Base-by-base conservation (phyloP, 2,888 invertebrate species). In the Spisula subtruncata region DNA sequence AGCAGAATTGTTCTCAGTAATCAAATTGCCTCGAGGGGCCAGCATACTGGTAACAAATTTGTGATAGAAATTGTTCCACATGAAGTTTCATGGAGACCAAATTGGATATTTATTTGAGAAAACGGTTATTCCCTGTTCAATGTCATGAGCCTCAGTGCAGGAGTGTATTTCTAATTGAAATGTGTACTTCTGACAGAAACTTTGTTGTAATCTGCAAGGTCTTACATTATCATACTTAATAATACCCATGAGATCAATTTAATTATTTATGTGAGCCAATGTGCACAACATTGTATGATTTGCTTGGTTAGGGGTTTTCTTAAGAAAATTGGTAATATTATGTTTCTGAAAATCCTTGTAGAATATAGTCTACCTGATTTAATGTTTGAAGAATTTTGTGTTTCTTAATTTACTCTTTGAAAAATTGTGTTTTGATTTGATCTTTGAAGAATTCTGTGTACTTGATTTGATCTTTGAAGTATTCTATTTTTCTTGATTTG, bases 71-170 rank as follows among this genome's bases (percentile, higher is more conserved):
- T 75, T 32, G 75, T 75, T 75, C 14, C 32, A 75, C 75, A 75
- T 75, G 75, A 32, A 35, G 75, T 75, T 75, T 35, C 32, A 75
- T 75, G 75, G 75, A 75, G 35, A 75, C 29, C 16, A 75, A 75
- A 75, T 75, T 75, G 75, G 35, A 75, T 75, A 32, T 75, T 75
- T 75, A 75, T 75, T 66, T 66, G 60, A n/a, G 60, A n/a, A 66
- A 66, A n/a, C 60, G 5, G 60, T 66, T 66, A 25, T 66, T 12
- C 60, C 60, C n/a, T 66, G n/a, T 25, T 66, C 25, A 2, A 2
- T 66, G 60, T 66, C 60, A 66, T 25, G 8, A 66, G 60, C 20
- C 60, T 51, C 1, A 25, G n/a, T 25, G 10, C 2, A 66, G 10
- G 1, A 66, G 60, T 25, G 60, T 66, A 10, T 66, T 66, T 25